Evolutionary conservation across 1,140 invertebrate genomes (phyloP).

Genomic region (Orussus abietinus): DNA sequence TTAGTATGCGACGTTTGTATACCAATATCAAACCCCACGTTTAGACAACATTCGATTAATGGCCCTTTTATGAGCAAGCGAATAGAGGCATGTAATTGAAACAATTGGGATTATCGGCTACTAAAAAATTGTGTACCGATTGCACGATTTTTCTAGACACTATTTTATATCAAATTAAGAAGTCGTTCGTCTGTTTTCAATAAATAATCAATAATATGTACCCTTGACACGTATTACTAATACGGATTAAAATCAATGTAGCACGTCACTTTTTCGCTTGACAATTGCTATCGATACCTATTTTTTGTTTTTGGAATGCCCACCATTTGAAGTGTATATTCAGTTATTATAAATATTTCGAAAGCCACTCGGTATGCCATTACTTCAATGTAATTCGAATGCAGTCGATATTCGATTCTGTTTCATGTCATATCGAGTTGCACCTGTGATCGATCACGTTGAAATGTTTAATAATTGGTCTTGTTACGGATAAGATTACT

Average conservation of each 20-base stretch:
- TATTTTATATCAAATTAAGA: neutral
- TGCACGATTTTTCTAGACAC: neutral
- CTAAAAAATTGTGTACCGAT: neutral
- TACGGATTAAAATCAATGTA: neutral
- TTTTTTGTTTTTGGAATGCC: neutral
- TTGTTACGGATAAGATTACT: no score
- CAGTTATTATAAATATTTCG: no score
- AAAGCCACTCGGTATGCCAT: no score
- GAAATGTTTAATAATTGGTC: no score
- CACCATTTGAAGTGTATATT: no score
- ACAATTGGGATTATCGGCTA: neutral
- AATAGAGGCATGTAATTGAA: neutral
- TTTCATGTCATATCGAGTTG: neutral
- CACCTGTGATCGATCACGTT: no score
- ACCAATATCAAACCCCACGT: conserved; percentile 1
- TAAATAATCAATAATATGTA: no score
- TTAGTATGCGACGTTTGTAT: neutral
- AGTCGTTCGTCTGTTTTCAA: neutral
- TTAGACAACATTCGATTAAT: neutral
- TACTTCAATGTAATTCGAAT: no score
- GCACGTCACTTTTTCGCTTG: neutral
- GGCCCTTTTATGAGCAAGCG: no score
- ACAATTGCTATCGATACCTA: neutral
- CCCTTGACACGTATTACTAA: neutral
- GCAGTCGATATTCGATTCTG: neutral